Base-by-base conservation (phyloP, 2,113 vertebrate species). In the Cnemophilus loriae region DNA sequence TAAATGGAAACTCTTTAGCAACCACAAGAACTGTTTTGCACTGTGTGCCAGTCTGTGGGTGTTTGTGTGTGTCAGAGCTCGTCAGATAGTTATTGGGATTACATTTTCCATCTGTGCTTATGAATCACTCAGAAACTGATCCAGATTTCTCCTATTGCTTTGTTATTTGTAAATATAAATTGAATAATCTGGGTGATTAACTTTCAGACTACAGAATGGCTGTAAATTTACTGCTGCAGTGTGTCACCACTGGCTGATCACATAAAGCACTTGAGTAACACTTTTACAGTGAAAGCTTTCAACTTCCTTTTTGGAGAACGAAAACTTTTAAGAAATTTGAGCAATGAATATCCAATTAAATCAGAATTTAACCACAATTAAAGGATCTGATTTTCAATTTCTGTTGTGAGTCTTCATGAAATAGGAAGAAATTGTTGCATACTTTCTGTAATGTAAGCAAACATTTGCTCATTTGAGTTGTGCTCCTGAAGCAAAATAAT, bases 1-100 rank as follows among this genome's bases (percentile, higher is more conserved):
- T 59, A 83, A 90, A 63, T 74, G 71, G 75, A 91, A 96, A 91
- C 33, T 82, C 41, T 92, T 95, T 95, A 93, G 93, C 55, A 97
- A 96, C 22, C 39, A n/a, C 15, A 69, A 70, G 59, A 95, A 77
- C 77, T 80, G 13, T 87, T 96, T 79, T 65, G 77, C 57, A 46
- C 9, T 26, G 3, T 61, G 13, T 87, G 84, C 77, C 87, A 84
- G 74, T 49, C 57, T 1, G 86, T 94, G 70, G 95, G 71, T 94
- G 96, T 96, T 80, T 83, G 46, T 39, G 49, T 97, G 59, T 94
- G 95, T 96, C 95, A 96, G 84, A 96, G 93, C 95, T 92, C 47
- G 46, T 92, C 79, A 86, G 24, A 32, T 74, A 88, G 74, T 81
- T 90, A 80, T n/a, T 64, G 0, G 85, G 95, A 90, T 94, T 93